Evolutionary conservation across 2,113 vertebrate genomes (phyloP).

Genomic region (Lanius ludovicianus): DNA sequence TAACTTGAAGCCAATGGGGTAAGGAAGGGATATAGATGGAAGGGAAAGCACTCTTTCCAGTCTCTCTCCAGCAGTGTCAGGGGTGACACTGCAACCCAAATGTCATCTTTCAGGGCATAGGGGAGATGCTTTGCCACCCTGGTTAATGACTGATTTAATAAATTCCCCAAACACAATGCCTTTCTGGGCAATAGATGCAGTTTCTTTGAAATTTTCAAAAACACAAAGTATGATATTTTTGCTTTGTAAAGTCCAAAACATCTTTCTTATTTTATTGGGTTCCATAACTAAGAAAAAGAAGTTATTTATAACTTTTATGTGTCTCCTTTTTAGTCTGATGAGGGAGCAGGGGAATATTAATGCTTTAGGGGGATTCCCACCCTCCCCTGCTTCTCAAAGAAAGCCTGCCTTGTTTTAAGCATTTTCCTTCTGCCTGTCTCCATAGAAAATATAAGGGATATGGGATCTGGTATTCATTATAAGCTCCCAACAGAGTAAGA

Average conservation of each 20-base stretch:
- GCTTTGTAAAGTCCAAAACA: neutral
- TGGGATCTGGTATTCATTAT: slow-evolving; percentile 26
- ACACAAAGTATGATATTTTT: fast-evolving
- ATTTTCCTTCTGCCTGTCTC: neutral
- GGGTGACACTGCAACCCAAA: neutral
- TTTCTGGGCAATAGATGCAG: neutral
- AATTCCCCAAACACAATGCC: fast-evolving
- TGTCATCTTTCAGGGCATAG: fast-evolving
- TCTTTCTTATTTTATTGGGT: neutral
- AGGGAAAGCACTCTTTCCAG: neutral
- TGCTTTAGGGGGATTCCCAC: neutral
- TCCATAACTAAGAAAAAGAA: neutral
- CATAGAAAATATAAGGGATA: neutral
- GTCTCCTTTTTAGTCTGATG: neutral
- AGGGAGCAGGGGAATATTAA: neutral
- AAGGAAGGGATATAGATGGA: neutral
- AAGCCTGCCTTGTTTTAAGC: slow-evolving; percentile 22
- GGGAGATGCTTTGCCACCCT: neutral
- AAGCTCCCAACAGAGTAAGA: slow-evolving; percentile 7
- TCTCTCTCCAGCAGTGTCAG: neutral
- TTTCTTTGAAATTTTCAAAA: neutral
- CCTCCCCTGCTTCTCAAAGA: neutral
- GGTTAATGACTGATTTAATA: neutral
- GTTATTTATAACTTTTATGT: neutral
- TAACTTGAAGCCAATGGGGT: neutral